Percentiles rank a stretch among this genome's conserved stretches.
Conservation (phyloP, 2,888 invertebrate genomes). For the Sphinx pinastri region DNA sequence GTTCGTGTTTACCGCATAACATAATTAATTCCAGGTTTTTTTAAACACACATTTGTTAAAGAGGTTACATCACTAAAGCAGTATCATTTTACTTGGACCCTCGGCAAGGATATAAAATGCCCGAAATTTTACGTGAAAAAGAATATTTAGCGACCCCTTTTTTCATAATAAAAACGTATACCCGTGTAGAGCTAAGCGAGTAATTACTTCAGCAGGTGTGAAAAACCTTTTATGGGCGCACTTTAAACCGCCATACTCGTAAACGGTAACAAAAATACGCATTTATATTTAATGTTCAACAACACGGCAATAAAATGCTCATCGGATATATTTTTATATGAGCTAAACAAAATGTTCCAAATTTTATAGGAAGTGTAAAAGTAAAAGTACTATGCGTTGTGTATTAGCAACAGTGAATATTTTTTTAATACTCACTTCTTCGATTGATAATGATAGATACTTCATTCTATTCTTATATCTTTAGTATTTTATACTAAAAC, state of each 20-base stretch:
- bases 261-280: constrained; percentile 41
- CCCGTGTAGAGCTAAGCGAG: constrained; percentile 27
- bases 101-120: background rate
- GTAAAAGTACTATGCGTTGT: too few species aligned
- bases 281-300: constrained; percentile 44
- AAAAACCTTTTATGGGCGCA: constrained; percentile 26
- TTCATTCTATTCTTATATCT: too few species aligned
- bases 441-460: too few species aligned
- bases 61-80: background rate
- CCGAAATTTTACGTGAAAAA: background rate
- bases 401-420: too few species aligned
- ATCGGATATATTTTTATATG: constrained; percentile 28
- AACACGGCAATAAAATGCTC: constrained; percentile 28
- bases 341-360: background rate
- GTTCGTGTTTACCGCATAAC: too few species aligned
- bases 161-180: constrained; percentile 2
- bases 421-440: background rate
- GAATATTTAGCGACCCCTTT: background rate
- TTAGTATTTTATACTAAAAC: too few species aligned
- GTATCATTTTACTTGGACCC: background rate
- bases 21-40: too few species aligned
- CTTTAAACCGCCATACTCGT: constrained; percentile 36
- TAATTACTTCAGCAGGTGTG: constrained; percentile 24
- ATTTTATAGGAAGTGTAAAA: background rate
- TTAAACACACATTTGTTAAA: too few species aligned